These are phyloP conservation scores for Medauroidea extradentata DNA, from an alignment of 1,140 invertebrate genomes.

Conservation along the genomic window DNA sequence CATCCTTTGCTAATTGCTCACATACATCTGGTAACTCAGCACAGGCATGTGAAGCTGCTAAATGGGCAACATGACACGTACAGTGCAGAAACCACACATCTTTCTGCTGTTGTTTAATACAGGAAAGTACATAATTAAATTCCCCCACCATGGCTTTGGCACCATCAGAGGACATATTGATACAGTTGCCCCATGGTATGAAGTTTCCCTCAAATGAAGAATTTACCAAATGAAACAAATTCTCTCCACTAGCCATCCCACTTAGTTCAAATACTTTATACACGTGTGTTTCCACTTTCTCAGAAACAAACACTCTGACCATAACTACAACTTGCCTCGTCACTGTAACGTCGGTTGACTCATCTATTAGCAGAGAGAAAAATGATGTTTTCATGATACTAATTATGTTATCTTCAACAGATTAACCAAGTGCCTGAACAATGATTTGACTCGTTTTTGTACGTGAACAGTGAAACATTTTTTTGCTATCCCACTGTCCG, in stretches of 20 bases:
- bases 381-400: not conserved
- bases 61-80: no score
- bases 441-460: not conserved
- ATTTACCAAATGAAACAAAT: not conserved
- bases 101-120: no score
- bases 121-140: no score
- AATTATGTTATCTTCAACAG: not conserved
- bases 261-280: not conserved
- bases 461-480: not conserved
- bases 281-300: not conserved
- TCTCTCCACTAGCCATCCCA: not conserved
- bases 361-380: not conserved
- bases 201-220: not conserved
- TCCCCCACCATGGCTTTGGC: slow-evolving; percentile 10
- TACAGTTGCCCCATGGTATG: slow-evolving; percentile 5
- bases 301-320: not conserved
- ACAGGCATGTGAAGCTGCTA: no score
- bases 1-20: no score
- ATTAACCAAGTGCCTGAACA: not conserved
- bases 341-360: not conserved
- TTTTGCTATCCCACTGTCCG: not conserved
- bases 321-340: not conserved
- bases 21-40: no score
- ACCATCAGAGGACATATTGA: slow-evolving; percentile 13
- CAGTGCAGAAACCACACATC: no score